Evolutionary conservation across 1,140 invertebrate species (phyloP), one percentile per base, ranked within the genome.

Genomic region (Gryllus bimaculatus): DNA sequence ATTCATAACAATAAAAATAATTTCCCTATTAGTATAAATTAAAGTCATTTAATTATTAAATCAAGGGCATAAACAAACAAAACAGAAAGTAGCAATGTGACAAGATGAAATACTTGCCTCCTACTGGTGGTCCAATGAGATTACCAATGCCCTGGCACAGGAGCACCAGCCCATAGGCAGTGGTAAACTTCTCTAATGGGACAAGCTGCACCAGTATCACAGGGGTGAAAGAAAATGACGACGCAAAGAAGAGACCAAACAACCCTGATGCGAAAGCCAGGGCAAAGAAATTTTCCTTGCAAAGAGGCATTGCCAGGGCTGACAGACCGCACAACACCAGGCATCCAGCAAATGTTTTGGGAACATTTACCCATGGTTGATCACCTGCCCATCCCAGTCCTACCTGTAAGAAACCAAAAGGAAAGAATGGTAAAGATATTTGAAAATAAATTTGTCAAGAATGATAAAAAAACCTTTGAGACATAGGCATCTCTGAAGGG

Each of bases 341-440:
- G 82, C 93, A 96, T 20, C 90, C 83, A 0, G 93, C 91, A 84
- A 96, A 96, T 1, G 93, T 92, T 82, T 95, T 91, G 49, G 90
- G 92, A 13, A 95, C 91, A 84, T 94, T 93, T 85, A 95, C 91
- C 94, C 94, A 96, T 0, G 92, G 87, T 82, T 93, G 90, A 86
- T 98, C 96, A 7, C 96, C 96, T 66, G 96, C 89, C 89, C 94
- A 96, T 1, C 96, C 96, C 47, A 97, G 89, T 18, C 91, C 88
- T 48, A 97, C 89, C 92, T 96, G 87, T 47, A 78, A 66, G 3
- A 66, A 21, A 20, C 8, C 13, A 20, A 78, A 48, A 48, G 13
- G 12, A 2, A n/a, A 12, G 10, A 73, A 12, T 18, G 8, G 18
- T 73, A 73, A 8, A 73, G 8, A 73, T 73, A 73, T 12, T 73